Base-by-base conservation (phyloP, 2,113 vertebrate species). In the Beaufortia kweichowensis region DNA sequence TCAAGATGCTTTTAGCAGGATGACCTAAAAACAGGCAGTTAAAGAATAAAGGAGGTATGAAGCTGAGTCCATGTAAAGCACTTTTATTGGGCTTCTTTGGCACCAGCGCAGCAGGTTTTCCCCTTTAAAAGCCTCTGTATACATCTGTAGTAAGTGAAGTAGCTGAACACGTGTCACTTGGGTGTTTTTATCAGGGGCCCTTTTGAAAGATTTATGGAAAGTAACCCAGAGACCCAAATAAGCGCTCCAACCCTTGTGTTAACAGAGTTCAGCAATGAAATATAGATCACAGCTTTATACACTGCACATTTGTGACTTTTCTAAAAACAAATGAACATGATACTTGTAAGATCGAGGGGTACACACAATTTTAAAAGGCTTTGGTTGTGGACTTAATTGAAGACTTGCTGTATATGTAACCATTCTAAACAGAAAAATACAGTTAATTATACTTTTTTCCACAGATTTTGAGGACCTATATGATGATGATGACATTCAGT, bases 391-490 rank as follows among this genome's bases (percentile, higher is more conserved):
- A 48, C 15, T 48, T 17, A 5, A 39, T n/a, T n/a, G 10, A 39
- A 17, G 14, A 48, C 3, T 4, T 6, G 8, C 1, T 14, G 14
- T 7, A 21, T 2, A 15, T 31, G 8, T 46, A 48, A 61, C 43
- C n/a, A n/a, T n/a, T n/a, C n/a, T n/a, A n/a, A n/a, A n/a, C n/a
- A n/a, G n/a, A n/a, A n/a, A n/a, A n/a, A n/a, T n/a, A n/a, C n/a
- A n/a, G n/a, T n/a, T n/a, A n/a, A n/a, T n/a, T n/a, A 75, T 31
- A 68, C 7, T 9, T 76, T 33, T 39, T 35, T 15, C 23, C 41
- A 19, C 86, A 96, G 95, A 94, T 86, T 95, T 95, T 85, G 94
- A 95, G 91, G 94, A 95, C 86, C 91, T 95, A 48, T 95, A 94
- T 81, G 95, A 96, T 82, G 95, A 95, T 0, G 94, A 95, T 15